Evolutionary conservation across 2,888 invertebrate genomes (phyloP).

Genomic region (Suillia variegata): DNA sequence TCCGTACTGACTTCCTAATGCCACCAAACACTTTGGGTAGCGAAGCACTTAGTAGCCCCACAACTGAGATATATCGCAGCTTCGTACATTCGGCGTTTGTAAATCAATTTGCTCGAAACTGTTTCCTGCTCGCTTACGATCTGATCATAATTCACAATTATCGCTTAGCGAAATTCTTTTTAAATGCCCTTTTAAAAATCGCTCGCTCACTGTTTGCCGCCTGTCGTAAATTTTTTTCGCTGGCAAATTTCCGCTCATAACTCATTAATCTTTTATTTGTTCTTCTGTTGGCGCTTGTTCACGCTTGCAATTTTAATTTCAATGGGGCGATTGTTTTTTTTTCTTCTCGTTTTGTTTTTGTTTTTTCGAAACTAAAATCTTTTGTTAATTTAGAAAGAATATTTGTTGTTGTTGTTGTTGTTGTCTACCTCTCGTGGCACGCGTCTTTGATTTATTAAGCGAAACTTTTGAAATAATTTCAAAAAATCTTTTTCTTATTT

Average conservation of each 20-base stretch:
- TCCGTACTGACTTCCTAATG: no score
- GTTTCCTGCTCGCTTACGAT: no score
- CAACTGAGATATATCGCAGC: no score
- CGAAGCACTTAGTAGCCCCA: no score
- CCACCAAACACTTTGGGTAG: no score
- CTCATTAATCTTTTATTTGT: not conserved
- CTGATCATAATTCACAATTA: no score
- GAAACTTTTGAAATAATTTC: not conserved
- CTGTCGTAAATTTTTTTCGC: no score
- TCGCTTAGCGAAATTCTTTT: no score
- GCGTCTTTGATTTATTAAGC: conserved; percentile 27
- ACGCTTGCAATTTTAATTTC: not conserved
- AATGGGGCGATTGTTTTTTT: not conserved
- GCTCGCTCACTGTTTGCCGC: not conserved
- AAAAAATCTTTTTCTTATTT: not conserved
- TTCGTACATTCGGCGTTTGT: no score
- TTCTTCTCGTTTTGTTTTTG: not conserved
- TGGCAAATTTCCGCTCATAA: not conserved
- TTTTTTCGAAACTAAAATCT: no score
- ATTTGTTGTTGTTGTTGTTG: not conserved
- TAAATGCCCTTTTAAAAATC: not conserved
- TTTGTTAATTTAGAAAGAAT: no score
- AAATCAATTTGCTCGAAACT: no score
- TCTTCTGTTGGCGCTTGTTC: not conserved
- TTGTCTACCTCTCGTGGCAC: conserved; percentile 24